These are phyloP conservation scores for Actinernus sp. DNA, from an alignment of 92 coral and sea anemone genomes.

Conservation along the genomic window DNA sequence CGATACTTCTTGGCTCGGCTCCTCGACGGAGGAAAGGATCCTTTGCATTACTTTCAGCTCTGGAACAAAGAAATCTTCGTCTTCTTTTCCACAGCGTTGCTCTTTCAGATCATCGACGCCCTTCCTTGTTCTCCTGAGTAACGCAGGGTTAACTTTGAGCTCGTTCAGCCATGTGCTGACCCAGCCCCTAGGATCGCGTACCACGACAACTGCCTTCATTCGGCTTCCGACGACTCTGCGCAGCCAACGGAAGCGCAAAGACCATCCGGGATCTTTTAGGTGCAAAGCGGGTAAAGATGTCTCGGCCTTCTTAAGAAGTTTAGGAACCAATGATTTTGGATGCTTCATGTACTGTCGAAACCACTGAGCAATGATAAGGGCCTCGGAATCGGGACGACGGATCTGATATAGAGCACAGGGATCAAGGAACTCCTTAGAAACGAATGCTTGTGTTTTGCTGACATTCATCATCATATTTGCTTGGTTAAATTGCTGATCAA, in stretches of 20 bases:
- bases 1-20: constrained; percentile 20
- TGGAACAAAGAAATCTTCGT: constrained; percentile 29
- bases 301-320: constrained; percentile 40
- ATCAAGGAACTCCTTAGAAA: constrained; percentile 27
- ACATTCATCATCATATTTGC: background rate
- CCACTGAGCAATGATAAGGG: constrained; percentile 28
- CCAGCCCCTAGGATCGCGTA: constrained; percentile 97
- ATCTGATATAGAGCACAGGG: constrained; percentile 49
- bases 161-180: constrained; percentile 75
- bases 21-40: constrained; percentile 25
- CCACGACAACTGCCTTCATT: constrained; percentile 71
- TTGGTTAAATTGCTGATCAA: constrained; percentile 14
- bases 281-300: constrained; percentile 76
- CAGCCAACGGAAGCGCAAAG: constrained; percentile 69
- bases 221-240: constrained; percentile 52
- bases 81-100: constrained; percentile 36
- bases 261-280: constrained; percentile 89
- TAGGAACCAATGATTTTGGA: constrained; percentile 37
- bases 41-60: constrained; percentile 53
- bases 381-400: constrained; percentile 22
- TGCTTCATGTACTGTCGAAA: constrained; percentile 49
- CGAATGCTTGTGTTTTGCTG: constrained; percentile 1
- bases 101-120: constrained; percentile 12
- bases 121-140: constrained; percentile 36
- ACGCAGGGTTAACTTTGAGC: constrained; percentile 44